Evolutionary conservation across 2,797 vertebrate species (phyloP).

Genomic region (Meda fulgida): DNA sequence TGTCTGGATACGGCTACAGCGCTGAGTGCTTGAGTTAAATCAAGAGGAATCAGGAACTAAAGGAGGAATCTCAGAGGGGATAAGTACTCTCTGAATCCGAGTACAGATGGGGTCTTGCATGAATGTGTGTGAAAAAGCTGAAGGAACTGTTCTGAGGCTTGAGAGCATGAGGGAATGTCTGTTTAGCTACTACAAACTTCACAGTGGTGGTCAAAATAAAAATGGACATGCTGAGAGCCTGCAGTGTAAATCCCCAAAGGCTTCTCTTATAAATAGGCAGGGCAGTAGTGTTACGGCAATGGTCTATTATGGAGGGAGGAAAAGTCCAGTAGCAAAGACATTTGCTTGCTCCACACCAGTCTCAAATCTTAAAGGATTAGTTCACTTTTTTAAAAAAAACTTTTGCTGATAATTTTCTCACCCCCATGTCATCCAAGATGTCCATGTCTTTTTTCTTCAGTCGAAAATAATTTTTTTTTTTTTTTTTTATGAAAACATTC

Average conservation of each 20-base stretch:
- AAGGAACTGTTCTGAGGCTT: constrained; percentile 1
- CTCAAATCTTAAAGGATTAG: not conserved
- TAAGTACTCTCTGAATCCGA: constrained; percentile 11
- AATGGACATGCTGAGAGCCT: not conserved
- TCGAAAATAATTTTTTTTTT: no score
- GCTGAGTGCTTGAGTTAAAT: constrained; percentile 39
- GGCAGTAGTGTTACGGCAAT: constrained; percentile 3
- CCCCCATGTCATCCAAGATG: no score
- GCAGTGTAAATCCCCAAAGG: constrained; percentile 19
- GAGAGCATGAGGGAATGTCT: not conserved
- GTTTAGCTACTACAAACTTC: constrained; percentile 8
- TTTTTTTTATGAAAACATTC: no score
- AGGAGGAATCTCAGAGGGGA: constrained; percentile 27
- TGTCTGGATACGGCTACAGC: constrained; percentile 45
- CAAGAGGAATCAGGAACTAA: constrained; percentile 32
- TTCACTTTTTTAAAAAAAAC: no score
- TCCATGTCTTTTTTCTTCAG: no score
- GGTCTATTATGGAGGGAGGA: not conserved
- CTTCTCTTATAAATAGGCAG: constrained; percentile 28
- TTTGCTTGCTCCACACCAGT: not conserved
- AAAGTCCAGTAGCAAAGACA: not conserved
- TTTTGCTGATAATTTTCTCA: no score
- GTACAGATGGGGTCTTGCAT: constrained; percentile 12
- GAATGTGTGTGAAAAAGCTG: constrained; percentile 28
- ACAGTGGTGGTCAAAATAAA: constrained; percentile 32